Conservation (phyloP, 2,113 vertebrate genomes). For the Entomyzon cyanotis region DNA sequence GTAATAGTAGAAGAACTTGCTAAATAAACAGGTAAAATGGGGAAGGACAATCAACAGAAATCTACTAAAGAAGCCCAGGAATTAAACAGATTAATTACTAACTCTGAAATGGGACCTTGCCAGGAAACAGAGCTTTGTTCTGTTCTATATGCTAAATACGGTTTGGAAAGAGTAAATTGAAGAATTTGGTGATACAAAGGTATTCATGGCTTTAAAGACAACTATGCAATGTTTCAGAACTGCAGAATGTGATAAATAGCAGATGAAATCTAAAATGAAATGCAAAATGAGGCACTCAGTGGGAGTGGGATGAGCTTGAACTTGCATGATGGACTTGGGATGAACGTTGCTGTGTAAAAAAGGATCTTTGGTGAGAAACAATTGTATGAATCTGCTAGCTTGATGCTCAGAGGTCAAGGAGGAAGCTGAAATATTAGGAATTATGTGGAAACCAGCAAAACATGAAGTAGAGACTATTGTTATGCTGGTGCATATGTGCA, state of each 20-base stretch:
- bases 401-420: background rate
- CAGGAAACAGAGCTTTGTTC: background rate
- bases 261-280: background rate
- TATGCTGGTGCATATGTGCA: background rate
- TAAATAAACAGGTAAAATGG: background rate
- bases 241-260: background rate
- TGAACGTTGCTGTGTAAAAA: background rate
- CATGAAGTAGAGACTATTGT: background rate
- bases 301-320: background rate
- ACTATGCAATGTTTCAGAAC: background rate
- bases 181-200: background rate
- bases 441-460: background rate
- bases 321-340: background rate
- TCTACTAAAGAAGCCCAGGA: background rate
- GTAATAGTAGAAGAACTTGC: background rate
- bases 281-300: background rate
- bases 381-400: background rate
- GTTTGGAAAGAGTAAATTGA: background rate
- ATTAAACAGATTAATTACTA: background rate
- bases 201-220: background rate
- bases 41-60: background rate
- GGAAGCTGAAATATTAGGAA: background rate
- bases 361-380: background rate
- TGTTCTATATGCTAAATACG: background rate
- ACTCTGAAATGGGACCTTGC: background rate